These are phyloP conservation scores for Odontocolon sp. DNA, from an alignment of 2,888 invertebrate genomes.

Conservation along the genomic window DNA sequence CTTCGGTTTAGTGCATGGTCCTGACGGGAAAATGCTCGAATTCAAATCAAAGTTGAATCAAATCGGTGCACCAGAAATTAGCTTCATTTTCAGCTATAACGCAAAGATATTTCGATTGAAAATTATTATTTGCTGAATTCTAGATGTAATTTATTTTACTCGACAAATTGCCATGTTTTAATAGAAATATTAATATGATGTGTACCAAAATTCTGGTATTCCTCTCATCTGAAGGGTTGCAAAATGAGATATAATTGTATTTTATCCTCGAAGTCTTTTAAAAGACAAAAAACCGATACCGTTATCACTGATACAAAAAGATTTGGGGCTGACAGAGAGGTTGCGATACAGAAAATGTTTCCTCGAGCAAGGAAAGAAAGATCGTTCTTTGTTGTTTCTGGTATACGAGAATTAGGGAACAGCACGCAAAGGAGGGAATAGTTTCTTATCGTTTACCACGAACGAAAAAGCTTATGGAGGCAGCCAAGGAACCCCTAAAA, in stretches of 20 bases:
- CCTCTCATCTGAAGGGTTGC: too few species aligned
- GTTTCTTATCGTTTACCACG: conserved; percentile 46
- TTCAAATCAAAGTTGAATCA: too few species aligned
- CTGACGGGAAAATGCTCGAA: conserved; percentile 28
- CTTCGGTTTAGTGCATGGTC: conserved; percentile 27
- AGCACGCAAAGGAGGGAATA: conserved; percentile 17
- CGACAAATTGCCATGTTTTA: too few species aligned
- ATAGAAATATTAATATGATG: too few species aligned
- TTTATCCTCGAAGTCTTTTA: too few species aligned
- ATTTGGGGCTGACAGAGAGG: background rate
- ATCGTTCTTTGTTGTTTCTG: background rate
- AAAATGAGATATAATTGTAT: too few species aligned
- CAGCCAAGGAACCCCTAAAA: conserved; percentile 4
- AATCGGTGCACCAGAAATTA: too few species aligned
- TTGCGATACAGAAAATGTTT: background rate
- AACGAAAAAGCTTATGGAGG: conserved; percentile 28
- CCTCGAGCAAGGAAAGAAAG: background rate
- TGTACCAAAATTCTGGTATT: too few species aligned
- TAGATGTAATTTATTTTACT: too few species aligned
- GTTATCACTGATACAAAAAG: background rate
- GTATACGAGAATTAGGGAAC: conserved; percentile 24
- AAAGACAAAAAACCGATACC: background rate
- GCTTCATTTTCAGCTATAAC: too few species aligned
- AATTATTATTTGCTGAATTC: too few species aligned
- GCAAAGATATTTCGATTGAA: too few species aligned